phyloP scores from a whole-genome alignment of 2,113 vertebrate species.

The Vanacampus margaritifer region DNA sequence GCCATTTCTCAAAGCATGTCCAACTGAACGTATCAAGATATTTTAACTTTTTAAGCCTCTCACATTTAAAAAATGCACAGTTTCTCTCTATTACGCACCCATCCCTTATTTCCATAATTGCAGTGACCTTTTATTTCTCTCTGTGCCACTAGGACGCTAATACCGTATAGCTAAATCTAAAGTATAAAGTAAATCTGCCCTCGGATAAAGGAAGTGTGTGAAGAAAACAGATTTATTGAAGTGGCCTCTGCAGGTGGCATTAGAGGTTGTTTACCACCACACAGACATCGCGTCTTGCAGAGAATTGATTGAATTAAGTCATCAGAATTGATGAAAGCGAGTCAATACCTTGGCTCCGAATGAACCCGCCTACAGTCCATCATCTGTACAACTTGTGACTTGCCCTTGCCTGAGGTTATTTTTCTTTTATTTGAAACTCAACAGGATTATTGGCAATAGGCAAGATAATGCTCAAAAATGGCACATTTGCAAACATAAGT shows the following conservation, averaged over 20 bases:
- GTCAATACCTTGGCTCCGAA: slow-evolving; percentile 38
- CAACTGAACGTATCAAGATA: slow-evolving; percentile 13
- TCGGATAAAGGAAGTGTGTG: slow-evolving; percentile 45
- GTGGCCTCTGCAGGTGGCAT: slow-evolving; percentile 42
- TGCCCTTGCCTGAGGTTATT: slow-evolving; percentile 46
- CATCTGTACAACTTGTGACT: slow-evolving; percentile 24
- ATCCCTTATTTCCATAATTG: not conserved
- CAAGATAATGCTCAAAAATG: slow-evolving; percentile 41
- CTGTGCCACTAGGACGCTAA: slow-evolving; percentile 20
- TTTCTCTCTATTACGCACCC: slow-evolving; percentile 4
- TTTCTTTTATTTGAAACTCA: slow-evolving; percentile 39
- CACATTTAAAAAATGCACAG: not conserved
- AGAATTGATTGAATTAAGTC: slow-evolving; percentile 62
- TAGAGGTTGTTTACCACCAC: slow-evolving; percentile 52
- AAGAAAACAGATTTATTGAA: slow-evolving; percentile 49
- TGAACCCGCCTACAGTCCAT: slow-evolving; percentile 11
- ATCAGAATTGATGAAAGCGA: slow-evolving; percentile 52
- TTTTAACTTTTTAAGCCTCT: slow-evolving; percentile 11
- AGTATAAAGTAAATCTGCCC: slow-evolving; percentile 46
- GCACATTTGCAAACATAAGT: slow-evolving; percentile 6
- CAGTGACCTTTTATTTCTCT: not conserved
- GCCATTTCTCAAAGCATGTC: slow-evolving; percentile 10
- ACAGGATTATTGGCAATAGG: slow-evolving; percentile 44
- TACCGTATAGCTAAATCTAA: slow-evolving; percentile 20
- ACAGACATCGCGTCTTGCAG: slow-evolving; percentile 34